Conservation (phyloP, 2,113 vertebrate species). For the Chloebia gouldiae region DNA sequence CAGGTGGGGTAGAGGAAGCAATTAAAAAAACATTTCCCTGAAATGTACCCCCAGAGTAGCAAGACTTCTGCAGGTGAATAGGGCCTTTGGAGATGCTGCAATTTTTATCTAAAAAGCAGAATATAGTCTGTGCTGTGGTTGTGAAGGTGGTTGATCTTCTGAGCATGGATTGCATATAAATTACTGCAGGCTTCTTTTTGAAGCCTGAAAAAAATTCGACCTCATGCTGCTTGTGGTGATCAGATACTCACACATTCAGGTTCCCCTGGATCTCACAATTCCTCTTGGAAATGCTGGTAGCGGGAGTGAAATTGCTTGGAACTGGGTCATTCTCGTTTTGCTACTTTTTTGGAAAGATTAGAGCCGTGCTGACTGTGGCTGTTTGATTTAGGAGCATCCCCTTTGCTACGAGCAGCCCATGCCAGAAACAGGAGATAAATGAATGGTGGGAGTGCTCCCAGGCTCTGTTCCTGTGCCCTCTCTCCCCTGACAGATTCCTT, state of each 20-base stretch:
- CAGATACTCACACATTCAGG: fast-evolving
- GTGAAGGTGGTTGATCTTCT: not conserved
- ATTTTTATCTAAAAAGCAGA: not conserved
- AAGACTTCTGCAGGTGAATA: not conserved
- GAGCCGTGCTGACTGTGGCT: not conserved
- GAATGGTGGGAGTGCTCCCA: not conserved
- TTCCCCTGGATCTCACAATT: not conserved
- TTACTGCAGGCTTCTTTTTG: not conserved
- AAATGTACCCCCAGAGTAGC: fast-evolving
- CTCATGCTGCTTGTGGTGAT: constrained; percentile 19
- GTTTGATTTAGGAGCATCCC: constrained; percentile 51
- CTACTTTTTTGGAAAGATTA: constrained; percentile 9
- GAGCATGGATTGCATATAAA: not conserved
- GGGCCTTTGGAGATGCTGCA: not conserved
- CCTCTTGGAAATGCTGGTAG: not conserved
- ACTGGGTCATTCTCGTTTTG: constrained; percentile 34
- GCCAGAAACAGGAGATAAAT: constrained; percentile 53
- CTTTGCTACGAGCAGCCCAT: not conserved
- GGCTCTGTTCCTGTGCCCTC: not conserved
- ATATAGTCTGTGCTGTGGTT: not conserved
- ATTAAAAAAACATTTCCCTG: not conserved
- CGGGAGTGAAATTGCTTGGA: not conserved
- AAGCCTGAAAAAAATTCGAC: not conserved
- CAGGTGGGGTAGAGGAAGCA: not conserved
- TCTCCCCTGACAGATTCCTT: constrained; percentile 10